These are phyloP conservation scores for Pseudobourletiella spinata DNA, from an alignment of 1,140 invertebrate species.

Conservation along the genomic window DNA sequence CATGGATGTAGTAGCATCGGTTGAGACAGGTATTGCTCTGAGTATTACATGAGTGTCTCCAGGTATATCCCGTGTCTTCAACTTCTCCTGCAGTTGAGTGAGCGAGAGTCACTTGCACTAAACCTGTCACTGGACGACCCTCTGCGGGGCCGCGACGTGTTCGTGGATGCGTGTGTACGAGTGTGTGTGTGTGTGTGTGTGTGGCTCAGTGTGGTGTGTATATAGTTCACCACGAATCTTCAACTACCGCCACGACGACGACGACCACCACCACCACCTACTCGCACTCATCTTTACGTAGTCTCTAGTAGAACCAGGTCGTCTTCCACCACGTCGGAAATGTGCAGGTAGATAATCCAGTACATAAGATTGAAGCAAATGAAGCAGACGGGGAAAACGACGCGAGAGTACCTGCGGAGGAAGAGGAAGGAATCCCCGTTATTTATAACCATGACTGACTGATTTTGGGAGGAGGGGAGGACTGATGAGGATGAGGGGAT, in stretches of 20 bases:
- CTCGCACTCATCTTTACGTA: neutral
- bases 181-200: too few species aligned
- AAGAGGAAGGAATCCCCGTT: neutral
- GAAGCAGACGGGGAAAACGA: constrained; percentile 93
- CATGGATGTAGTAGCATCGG: neutral
- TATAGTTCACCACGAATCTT: too few species aligned
- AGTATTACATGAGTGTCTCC: too few species aligned
- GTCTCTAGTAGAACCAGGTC: constrained; percentile 62
- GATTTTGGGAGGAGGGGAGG: neutral
- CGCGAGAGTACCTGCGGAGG: constrained; percentile 61
- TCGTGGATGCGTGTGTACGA: too few species aligned
- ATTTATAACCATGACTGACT: neutral
- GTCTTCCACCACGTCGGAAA: constrained; percentile 86
- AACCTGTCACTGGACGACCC: too few species aligned
- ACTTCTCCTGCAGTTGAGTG: too few species aligned
- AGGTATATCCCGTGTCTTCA: too few species aligned
- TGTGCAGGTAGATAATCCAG: constrained; percentile 94
- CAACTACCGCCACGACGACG: too few species aligned
- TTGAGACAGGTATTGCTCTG: neutral
- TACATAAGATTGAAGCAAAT: constrained; percentile 97
- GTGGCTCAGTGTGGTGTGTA: too few species aligned
- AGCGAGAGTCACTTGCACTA: too few species aligned
- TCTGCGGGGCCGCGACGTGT: too few species aligned
- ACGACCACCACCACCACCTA: too few species aligned
- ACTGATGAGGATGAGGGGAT: neutral